Percentiles rank a stretch among this genome's conserved stretches.
phyloP scores from a whole-genome alignment of 2,113 vertebrate species.

The Carettochelys insculpta region DNA sequence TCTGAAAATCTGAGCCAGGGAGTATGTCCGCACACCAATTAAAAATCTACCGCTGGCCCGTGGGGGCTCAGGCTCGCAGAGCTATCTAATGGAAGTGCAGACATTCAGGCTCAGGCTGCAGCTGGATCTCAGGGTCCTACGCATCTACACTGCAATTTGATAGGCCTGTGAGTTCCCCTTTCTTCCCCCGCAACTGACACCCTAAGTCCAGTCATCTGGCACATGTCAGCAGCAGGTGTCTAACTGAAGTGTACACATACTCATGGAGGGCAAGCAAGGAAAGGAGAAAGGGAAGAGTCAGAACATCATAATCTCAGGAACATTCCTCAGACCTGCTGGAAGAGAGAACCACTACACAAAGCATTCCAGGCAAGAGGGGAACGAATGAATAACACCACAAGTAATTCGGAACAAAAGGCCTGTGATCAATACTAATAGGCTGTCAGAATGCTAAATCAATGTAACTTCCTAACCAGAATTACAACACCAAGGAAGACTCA shows the following conservation, averaged over 20 bases:
- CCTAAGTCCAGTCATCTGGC: background rate
- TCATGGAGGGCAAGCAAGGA: background rate
- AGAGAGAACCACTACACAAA: fast-evolving
- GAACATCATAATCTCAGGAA: background rate
- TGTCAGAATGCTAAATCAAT: background rate
- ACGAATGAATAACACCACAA: fast-evolving
- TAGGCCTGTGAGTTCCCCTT: background rate
- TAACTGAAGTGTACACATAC: background rate
- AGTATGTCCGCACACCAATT: too few species aligned
- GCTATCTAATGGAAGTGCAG: too few species aligned
- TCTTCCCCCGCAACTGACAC: too few species aligned
- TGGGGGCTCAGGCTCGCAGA: too few species aligned
- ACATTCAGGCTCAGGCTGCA: too few species aligned
- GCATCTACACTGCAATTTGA: background rate
- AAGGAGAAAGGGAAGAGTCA: background rate
- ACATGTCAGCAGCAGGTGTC: background rate
- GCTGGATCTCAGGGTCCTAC: too few species aligned
- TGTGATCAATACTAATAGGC: fast-evolving
- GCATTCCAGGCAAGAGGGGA: background rate
- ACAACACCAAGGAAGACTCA: background rate
- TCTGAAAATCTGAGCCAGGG: background rate
- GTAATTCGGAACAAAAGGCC: background rate
- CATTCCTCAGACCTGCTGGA: background rate
- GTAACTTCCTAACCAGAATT: background rate
- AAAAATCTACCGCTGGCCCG: too few species aligned